Evolutionary conservation across 2,113 vertebrate genomes (phyloP), one percentile per base, ranked within the genome.

Genomic region (Neotoma lepida): DNA sequence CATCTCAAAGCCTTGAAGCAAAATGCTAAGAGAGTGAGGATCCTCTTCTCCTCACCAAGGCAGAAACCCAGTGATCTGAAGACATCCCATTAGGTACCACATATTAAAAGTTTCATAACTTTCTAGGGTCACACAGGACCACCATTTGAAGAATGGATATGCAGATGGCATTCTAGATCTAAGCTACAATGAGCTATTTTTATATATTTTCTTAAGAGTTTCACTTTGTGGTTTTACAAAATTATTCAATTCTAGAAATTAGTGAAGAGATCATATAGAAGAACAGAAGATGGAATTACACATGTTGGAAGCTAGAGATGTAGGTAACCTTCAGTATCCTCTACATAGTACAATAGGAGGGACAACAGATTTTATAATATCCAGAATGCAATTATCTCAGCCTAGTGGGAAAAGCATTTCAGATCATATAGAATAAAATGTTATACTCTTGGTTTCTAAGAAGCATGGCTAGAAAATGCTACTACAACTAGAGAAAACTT

Each of bases 271-370:
- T 49, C 51, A 6, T 4, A 14, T 28, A 68, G 66, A n/a, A 81
- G 17, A 17, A 33, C 56, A 33, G 9, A n/a, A 39, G 61, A 39
- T 63, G 84, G 54, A n/a, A 49, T 49, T 30, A 39, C 33, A n/a
- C 18, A 6, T 20, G 8, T 6, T 63, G 41, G 39, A 39, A 33
- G 20, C 35, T 39, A 85, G 17, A 9, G 26, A 8, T 54, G 26
- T 26, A 44, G 9, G 26, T 66, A 86, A 49, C 7, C 2, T 9
- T 26, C 24, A 44, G 24, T 46, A 46, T 22, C 7, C n/a, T n/a
- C n/a, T n/a, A n/a, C n/a, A n/a, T 15, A 0, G 24, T n/a, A 51
- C 9, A 35, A 6, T 13, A 33, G 4, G 6, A 7, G 4, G 4
- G 2, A n/a, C 2, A 4, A 46, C 2, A 73, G 35, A 64, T 46